phyloP scores from a whole-genome alignment of 2,113 vertebrate species.

The Melanerpes formicivorus region DNA sequence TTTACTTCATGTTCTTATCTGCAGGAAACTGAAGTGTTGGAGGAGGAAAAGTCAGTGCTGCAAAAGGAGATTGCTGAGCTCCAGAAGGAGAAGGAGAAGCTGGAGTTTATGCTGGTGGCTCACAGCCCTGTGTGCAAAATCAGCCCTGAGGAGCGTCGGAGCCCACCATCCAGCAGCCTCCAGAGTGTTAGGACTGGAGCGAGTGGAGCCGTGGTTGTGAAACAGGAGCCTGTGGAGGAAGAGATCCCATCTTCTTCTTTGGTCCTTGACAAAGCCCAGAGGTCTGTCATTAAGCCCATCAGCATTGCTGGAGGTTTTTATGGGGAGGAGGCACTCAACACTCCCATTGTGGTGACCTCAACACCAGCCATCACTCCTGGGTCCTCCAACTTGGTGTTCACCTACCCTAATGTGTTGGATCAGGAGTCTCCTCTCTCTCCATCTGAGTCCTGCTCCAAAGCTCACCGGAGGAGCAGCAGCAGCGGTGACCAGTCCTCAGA shows the following conservation, averaged over 20 bases:
- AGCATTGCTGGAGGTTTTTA: slow-evolving; percentile 89
- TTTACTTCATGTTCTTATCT: background rate
- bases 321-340: slow-evolving; percentile 96
- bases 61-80: slow-evolving; percentile 96
- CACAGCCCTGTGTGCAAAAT: slow-evolving; percentile 96
- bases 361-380: slow-evolving; percentile 93
- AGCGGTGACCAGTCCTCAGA: slow-evolving; percentile 98
- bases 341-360: slow-evolving; percentile 94
- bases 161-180: slow-evolving; percentile 77
- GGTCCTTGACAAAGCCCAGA: slow-evolving; percentile 83
- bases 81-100: slow-evolving; percentile 98
- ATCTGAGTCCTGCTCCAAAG: slow-evolving; percentile 98
- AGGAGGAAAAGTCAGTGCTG: slow-evolving; percentile 94
- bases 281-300: slow-evolving; percentile 98
- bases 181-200: slow-evolving; percentile 76
- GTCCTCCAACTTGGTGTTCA: slow-evolving; percentile 96
- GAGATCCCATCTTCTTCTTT: slow-evolving; percentile 75
- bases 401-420: slow-evolving; percentile 95
- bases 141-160: slow-evolving; percentile 86
- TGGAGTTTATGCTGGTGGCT: slow-evolving; percentile 98
- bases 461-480: slow-evolving; percentile 98
- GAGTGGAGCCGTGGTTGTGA: slow-evolving; percentile 82
- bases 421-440: slow-evolving; percentile 94
- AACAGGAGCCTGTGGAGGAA: slow-evolving; percentile 91
- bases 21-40: slow-evolving; percentile 97